Evolutionary conservation across 2,797 vertebrate genomes (phyloP), one percentile per base, ranked within the genome.

Genomic region (Catamblyrhynchus diadema): DNA sequence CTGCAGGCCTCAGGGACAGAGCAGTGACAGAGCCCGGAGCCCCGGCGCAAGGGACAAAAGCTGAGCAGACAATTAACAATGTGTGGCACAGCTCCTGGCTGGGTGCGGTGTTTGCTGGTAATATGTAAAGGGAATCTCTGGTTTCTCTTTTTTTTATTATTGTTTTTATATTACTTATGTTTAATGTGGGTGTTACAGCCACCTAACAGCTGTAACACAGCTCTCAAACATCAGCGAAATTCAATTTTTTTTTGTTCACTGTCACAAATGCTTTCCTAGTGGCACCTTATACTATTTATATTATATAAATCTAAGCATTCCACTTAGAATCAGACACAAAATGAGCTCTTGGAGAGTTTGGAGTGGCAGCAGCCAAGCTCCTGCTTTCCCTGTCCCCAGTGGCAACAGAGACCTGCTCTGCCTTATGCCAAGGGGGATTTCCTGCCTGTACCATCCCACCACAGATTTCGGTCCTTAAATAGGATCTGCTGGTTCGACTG

Each of bases 201-300:
- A 6, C 4, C 6, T 3, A 59, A 3, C 4, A n/a, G 39, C 39
- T 15, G 39, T 15, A 15, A 41, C 39, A 41, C 39, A 41, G 2
- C 20, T n/a, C 39, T 18, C 3, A 7, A 53, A 13, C 19, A 57
- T 17, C 17, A 22, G 41, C 12, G 3, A 53, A 66, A 67, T 22
- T 21, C 22, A 30, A 0, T 60, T 61, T 70, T 20, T 44, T 44
- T 42, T 48, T 0, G 2, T 35, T 77, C 4, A 0, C 2, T n/a
- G 3, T 69, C 32, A 32, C 17, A 11, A 33, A 6, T 1, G 2
- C 7, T 1, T 20, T 53, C 30, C 24, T 19, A 3, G 24, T 41
- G 57, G 53, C 54, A 10, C n/a, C 32, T 71, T 14, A 0, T 4
- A 1, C 35, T 7, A 8, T 60, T 81, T 35, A 9, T 28, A 3